Base-by-base conservation (phyloP, 2,113 vertebrate species). In the Platycercus adscitus region DNA sequence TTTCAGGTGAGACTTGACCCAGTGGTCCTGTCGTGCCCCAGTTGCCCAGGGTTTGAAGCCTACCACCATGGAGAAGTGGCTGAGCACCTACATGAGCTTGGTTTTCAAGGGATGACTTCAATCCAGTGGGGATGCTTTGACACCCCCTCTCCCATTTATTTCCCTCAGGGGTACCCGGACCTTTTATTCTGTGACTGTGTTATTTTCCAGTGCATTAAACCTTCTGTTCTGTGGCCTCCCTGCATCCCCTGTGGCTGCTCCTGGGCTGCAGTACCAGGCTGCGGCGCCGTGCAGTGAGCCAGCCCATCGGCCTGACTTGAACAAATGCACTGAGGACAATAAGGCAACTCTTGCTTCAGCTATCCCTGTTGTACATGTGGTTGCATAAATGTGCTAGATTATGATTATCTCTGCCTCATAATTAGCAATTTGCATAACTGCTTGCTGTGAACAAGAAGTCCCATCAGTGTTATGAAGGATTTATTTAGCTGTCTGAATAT, bases 351-450 rank as follows among this genome's bases (percentile, higher is more conserved):
- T 81, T 97, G 81, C 96, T 97, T 97, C 95, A 91, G 87, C 91
- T 96, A 94, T 96, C 91, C 86, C 95, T 91, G 92, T 94, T 96
- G 92, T 95, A 88, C 75, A 91, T 91, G 69, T 9, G 41, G 77
- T 95, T 97, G 97, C 86, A 96, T 97, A 97, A 98, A 96, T 94
- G 92, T 91, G 89, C 91, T 94, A 95, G 96, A 98, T 98, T 98
- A 97, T 96, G 88, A 98, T 97, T 93, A 98, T 97, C 95, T 97
- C 94, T 97, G 95, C 95, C 89, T 98, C 91, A 72, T 98, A 98
- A 97, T 97, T 97, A 97, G 96, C 96, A 97, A 97, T 98, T 98
- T 98, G 96, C 97, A 96, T 98, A 98, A 98, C 92, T 95, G 85
- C 91, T 98, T 93, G 87, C 96, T 93, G 87, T 94, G 93, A 97